Percentiles rank a stretch among this genome's conserved stretches.
Evolutionary conservation across 2,888 invertebrate genomes (phyloP).

Genomic region (Cordilura impudica): DNA sequence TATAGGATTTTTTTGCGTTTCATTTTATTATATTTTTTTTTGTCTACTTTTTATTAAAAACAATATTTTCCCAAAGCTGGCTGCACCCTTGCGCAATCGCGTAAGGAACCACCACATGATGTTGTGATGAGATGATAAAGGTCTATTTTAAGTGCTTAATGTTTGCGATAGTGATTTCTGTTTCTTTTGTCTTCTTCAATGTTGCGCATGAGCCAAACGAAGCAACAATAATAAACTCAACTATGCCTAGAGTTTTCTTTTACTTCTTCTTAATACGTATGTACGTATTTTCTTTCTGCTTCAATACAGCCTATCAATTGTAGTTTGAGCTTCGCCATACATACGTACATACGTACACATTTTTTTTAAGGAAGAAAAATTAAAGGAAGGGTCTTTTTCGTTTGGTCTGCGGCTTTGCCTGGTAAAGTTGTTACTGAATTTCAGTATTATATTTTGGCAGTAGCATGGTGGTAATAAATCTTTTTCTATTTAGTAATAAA

Average conservation of each 20-base stretch:
- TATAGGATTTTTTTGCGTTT: slow-evolving; percentile 60
- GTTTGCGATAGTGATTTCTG: slow-evolving; percentile 57
- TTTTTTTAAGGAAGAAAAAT: slow-evolving; percentile 46
- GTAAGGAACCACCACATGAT: neutral
- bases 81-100: slow-evolving; percentile 51
- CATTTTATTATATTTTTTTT: neutral
- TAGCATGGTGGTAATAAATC: slow-evolving; percentile 63
- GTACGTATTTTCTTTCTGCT: slow-evolving; percentile 19
- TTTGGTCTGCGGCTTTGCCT: neutral
- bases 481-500: slow-evolving; percentile 59
- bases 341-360: no score
- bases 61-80: slow-evolving; percentile 59
- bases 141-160: slow-evolving; percentile 60
- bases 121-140: slow-evolving; percentile 48
- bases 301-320: slow-evolving; percentile 46
- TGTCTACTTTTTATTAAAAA: slow-evolving; percentile 48
- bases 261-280: slow-evolving; percentile 37
- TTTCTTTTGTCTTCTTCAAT: slow-evolving; percentile 30
- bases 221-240: neutral
- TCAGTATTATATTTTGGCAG: slow-evolving; percentile 55
- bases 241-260: slow-evolving; percentile 2
- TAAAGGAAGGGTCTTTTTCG: slow-evolving; percentile 43
- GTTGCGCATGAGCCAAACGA: slow-evolving; percentile 34
- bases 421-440: neutral
- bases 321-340: slow-evolving; percentile 28